Conservation (phyloP, 2,888 invertebrate genomes). For the Nemotelus nigrinus region DNA sequence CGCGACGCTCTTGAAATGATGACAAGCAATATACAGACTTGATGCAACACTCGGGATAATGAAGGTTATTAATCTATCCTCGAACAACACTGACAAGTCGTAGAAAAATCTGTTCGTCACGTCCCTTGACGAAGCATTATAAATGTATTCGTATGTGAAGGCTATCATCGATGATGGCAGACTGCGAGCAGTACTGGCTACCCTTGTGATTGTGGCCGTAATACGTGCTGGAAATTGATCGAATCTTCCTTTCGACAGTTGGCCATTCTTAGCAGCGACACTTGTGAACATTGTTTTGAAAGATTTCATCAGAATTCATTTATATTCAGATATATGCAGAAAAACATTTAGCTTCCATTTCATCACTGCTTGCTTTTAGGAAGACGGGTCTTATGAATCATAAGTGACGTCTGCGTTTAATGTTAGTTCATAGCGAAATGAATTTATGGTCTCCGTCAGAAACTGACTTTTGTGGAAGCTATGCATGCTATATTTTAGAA, state of each 20-base stretch:
- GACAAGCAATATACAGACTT: constrained; percentile 24
- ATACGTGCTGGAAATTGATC: constrained; percentile 15
- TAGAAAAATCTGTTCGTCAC: constrained; percentile 27
- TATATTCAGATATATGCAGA: background rate
- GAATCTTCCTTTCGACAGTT: background rate
- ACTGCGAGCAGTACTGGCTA: background rate
- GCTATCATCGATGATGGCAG: background rate
- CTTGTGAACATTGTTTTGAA: constrained; percentile 27
- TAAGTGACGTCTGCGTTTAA: no score
- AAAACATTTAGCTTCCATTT: no score
- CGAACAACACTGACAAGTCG: constrained; percentile 24
- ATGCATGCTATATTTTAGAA: no score
- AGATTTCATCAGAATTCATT: constrained; percentile 3
- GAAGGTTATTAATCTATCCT: constrained; percentile 46
- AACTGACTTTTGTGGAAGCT: no score
- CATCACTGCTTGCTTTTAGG: no score
- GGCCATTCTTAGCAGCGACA: constrained; percentile 7
- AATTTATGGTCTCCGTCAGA: no score
- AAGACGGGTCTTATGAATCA: no score
- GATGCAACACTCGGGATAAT: constrained; percentile 46
- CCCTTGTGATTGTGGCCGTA: no score
- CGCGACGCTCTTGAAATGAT: background rate
- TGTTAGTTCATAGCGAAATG: no score
- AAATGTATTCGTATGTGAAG: constrained; percentile 33
- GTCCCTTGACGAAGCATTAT: constrained; percentile 20